Conservation (phyloP, 2,888 invertebrate genomes). For the Helobdella robusta region DNA sequence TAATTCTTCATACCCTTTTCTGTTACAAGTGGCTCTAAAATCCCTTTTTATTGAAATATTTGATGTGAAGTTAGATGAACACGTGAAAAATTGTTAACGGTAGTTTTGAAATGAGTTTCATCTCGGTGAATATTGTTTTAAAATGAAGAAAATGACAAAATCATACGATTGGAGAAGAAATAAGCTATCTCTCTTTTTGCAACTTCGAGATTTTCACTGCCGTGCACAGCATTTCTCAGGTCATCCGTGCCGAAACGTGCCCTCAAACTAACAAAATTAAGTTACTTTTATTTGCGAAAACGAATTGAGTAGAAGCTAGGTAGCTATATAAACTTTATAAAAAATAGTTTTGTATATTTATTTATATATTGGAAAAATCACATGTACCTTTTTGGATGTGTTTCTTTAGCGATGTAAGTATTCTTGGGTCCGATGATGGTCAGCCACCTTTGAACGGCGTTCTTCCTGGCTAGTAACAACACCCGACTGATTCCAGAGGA, state of each 20-base stretch:
- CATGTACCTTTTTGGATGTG: conserved; percentile 60
- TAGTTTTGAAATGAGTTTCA: no score
- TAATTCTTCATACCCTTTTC: conserved; percentile 61
- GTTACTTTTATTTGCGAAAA: no score
- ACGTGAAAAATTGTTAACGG: neutral
- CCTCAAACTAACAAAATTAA: conserved; percentile 50
- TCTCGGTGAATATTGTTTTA: no score
- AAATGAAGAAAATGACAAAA: neutral
- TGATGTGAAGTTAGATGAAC: neutral
- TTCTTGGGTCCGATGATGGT: conserved; percentile 63
- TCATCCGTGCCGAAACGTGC: conserved; percentile 62
- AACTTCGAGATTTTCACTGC: conserved; percentile 60
- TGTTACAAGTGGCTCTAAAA: conserved; percentile 64
- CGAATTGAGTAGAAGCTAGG: no score
- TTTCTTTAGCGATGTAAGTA: conserved; percentile 53
- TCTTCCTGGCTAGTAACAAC: conserved; percentile 59
- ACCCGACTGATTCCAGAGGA: conserved; percentile 67
- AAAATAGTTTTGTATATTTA: no score
- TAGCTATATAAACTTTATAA: no score
- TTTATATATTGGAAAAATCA: no score
- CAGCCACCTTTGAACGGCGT: conserved; percentile 65
- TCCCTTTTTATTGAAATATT: conserved; percentile 54
- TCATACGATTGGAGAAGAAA: conserved; percentile 73
- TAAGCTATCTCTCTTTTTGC: conserved; percentile 73
- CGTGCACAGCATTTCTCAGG: conserved; percentile 64